Base-by-base conservation (phyloP, 2,888 invertebrate species). In the Palloptera scutellata region DNA sequence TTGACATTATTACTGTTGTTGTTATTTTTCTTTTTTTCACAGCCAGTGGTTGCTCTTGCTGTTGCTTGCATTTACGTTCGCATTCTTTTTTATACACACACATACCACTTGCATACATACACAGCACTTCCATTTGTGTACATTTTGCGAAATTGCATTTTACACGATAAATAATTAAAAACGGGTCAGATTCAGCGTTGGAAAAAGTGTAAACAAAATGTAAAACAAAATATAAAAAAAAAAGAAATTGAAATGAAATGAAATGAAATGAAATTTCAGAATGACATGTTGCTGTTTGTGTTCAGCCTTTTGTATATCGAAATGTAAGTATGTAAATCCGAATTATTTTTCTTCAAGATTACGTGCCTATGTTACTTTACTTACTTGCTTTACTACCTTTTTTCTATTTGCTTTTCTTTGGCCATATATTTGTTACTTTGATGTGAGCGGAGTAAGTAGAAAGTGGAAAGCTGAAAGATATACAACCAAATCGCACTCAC, bases 71-170 rank as follows among this genome's bases (percentile, higher is more conserved):
- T 72, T 71, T 66, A 70, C 62, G 70, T 74, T 68, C 72, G 48
- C 62, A 61, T 9, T n/a, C n/a, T n/a, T n/a, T n/a, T n/a, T n/a
- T n/a, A n/a, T n/a, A n/a, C n/a, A n/a, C n/a, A n/a, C n/a, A n/a
- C n/a, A n/a, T n/a, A n/a, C n/a, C n/a, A n/a, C n/a, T n/a, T n/a
- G 4, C 57, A 59, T 45, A 62, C 65, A 70, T 69, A 67, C 64
- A n/a, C n/a, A n/a, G n/a, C n/a, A 55, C 57, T 64, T 71, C 70
- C 70, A 57, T 53, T 70, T 73, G 72, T 77, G 72, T 73, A 69
- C 77, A 76, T 73, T 70, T 76, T 74, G 48, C 15, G 48, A 48
- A 48, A 48, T 48, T 72, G 64, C 76, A 74, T 68, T 77, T 77
- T 77, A 77, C 48, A n/a, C 15, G 48, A 48, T 48, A 48, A 48